phyloP scores from a whole-genome alignment of 1,140 invertebrate genomes.

The Temnothorax curvispinosus region DNA sequence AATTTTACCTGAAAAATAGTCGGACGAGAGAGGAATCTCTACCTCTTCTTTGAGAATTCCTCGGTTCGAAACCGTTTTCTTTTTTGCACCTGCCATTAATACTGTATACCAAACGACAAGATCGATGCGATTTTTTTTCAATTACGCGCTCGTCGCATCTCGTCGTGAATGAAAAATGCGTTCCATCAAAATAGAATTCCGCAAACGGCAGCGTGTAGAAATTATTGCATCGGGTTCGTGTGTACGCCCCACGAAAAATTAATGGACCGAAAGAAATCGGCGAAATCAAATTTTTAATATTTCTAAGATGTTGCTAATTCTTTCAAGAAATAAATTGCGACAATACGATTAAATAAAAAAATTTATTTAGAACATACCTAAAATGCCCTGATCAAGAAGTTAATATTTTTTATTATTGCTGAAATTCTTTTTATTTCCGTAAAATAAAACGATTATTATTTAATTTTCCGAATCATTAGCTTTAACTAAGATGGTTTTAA shows the following conservation, averaged over 20 bases:
- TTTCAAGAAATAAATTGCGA: not conserved
- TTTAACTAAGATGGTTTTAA: not conserved
- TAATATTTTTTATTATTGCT: not conserved
- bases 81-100: slow-evolving; percentile 72
- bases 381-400: not conserved
- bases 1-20: slow-evolving; percentile 74
- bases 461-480: not conserved
- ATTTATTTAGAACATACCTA: not conserved
- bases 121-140: slow-evolving; percentile 32
- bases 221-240: slow-evolving; percentile 70
- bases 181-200: slow-evolving; percentile 74
- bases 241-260: slow-evolving; percentile 28
- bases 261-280: slow-evolving; percentile 18
- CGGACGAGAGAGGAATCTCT: slow-evolving; percentile 67
- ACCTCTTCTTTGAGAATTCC: slow-evolving; percentile 48
- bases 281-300: not conserved
- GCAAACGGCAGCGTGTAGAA: slow-evolving; percentile 69
- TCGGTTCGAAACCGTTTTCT: slow-evolving; percentile 63
- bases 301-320: not conserved
- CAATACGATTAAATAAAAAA: not conserved
- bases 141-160: slow-evolving; percentile 57
- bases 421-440: not conserved
- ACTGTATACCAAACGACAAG: slow-evolving; percentile 70
- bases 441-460: not conserved
- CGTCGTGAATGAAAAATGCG: slow-evolving; percentile 68